Percentiles rank a stretch among this genome's conserved stretches.
Conservation (phyloP, 35 echinoderm and acorn worm species). For the Chiridota heheva region DNA sequence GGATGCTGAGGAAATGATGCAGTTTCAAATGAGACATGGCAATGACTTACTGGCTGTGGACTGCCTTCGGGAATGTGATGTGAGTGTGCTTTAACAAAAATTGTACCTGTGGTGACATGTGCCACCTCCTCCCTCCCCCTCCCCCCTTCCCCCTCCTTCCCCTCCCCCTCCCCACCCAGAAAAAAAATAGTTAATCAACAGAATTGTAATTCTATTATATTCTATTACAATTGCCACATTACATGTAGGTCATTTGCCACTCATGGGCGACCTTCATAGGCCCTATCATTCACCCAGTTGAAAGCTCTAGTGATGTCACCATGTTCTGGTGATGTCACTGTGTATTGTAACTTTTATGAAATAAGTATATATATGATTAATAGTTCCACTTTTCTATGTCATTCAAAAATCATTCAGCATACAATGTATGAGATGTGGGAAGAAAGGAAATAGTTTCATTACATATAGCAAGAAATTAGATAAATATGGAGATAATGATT, state of each 20-base stretch:
- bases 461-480: no score
- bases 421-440: no score
- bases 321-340: no score
- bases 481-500: no score
- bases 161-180: background rate
- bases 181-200: background rate
- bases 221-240: slow-evolving; percentile 1
- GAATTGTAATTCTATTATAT: background rate
- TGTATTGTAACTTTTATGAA: no score
- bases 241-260: background rate
- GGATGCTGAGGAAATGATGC: slow-evolving; percentile 84
- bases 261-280: background rate
- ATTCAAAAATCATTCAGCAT: no score
- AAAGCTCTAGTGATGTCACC: no score
- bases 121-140: background rate
- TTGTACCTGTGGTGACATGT: background rate
- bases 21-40: slow-evolving; percentile 94
- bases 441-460: no score
- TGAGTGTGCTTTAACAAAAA: slow-evolving; percentile 41
- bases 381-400: no score
- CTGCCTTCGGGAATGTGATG: slow-evolving; percentile 76
- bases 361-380: no score
- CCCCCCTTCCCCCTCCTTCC: background rate
- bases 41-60: slow-evolving; percentile 96
- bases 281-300: no score